Percentiles rank a stretch among this genome's conserved stretches.
Conservation (phyloP, 2,797 vertebrate genomes). For the Spheniscus humboldti region DNA sequence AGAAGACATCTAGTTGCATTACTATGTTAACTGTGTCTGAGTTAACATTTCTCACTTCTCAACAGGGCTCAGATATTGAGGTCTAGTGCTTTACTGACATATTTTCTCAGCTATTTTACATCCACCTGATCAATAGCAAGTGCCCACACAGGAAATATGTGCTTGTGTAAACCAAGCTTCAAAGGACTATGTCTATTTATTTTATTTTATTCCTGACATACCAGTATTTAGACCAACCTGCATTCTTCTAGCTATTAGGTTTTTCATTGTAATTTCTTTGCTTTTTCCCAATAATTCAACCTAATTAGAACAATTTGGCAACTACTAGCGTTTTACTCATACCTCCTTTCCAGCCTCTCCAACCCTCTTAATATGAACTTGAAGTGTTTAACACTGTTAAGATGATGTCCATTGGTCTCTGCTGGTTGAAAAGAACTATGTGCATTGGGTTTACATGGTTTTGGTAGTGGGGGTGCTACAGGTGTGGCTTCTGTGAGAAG, state of each 20-base stretch:
- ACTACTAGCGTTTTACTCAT: neutral
- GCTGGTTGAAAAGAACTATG: neutral
- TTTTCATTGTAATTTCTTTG: neutral
- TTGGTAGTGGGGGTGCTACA: rapidly evolving
- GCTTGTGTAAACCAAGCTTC: neutral
- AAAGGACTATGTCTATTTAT: neutral
- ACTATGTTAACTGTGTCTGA: neutral
- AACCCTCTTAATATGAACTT: neutral
- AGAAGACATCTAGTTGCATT: neutral
- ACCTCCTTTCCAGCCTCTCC: neutral
- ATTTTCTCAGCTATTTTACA: neutral
- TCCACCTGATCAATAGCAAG: neutral
- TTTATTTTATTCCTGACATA: neutral
- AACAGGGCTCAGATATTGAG: neutral
- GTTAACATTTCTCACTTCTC: neutral
- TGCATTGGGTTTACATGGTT: neutral
- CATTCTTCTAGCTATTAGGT: neutral
- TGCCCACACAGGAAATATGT: neutral
- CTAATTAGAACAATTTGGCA: neutral
- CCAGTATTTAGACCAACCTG: neutral
- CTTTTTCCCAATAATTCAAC: neutral
- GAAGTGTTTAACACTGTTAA: neutral
- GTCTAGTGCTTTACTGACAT: neutral
- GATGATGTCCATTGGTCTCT: neutral
- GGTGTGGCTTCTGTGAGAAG: neutral